Percentiles rank a stretch among this genome's conserved stretches.
phyloP scores from a whole-genome alignment of 2,888 invertebrate species.

The Drosophila stalkeri region DNA sequence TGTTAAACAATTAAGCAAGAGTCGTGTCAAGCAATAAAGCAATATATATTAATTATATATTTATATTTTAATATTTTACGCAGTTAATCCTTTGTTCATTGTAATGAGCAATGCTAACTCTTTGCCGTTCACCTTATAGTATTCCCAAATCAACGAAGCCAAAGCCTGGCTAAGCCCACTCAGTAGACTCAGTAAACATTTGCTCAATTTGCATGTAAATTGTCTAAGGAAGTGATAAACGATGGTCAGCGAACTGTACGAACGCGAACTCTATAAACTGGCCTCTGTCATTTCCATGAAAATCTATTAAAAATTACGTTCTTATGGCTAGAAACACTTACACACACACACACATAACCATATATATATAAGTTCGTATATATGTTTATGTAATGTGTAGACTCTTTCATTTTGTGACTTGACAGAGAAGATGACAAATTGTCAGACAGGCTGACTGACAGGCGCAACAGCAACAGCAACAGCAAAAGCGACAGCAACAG shows the following conservation, averaged over 20 bases:
- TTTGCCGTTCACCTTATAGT: too few relatives aligned
- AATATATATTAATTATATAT: too few relatives aligned
- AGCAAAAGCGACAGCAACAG: slow-evolving; percentile 13
- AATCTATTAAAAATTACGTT: slow-evolving; percentile 74
- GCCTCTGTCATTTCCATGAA: slow-evolving; percentile 56
- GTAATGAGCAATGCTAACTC: neutral
- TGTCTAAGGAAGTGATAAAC: slow-evolving; percentile 79
- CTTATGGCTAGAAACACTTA: slow-evolving; percentile 43
- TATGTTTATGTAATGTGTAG: slow-evolving; percentile 8
- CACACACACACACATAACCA: slow-evolving; percentile 27
- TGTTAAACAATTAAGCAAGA: neutral
- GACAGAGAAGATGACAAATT: slow-evolving; percentile 81
- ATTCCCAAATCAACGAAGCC: neutral
- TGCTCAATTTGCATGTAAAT: slow-evolving; percentile 77
- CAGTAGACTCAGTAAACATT: slow-evolving; percentile 16
- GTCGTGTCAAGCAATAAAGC: neutral
- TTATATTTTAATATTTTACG: too few relatives aligned
- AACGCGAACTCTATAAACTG: slow-evolving; percentile 45
- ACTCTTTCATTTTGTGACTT: slow-evolving; percentile 60
- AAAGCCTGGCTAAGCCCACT: slow-evolving; percentile 18
- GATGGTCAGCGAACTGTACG: slow-evolving; percentile 53
- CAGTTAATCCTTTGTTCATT: too few relatives aligned
- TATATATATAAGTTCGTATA: neutral
- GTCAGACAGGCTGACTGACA: slow-evolving; percentile 72
- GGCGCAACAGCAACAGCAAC: slow-evolving; percentile 45